Base-by-base conservation (phyloP, 2,888 invertebrate species). In the Hydrotaea diabolus region DNA sequence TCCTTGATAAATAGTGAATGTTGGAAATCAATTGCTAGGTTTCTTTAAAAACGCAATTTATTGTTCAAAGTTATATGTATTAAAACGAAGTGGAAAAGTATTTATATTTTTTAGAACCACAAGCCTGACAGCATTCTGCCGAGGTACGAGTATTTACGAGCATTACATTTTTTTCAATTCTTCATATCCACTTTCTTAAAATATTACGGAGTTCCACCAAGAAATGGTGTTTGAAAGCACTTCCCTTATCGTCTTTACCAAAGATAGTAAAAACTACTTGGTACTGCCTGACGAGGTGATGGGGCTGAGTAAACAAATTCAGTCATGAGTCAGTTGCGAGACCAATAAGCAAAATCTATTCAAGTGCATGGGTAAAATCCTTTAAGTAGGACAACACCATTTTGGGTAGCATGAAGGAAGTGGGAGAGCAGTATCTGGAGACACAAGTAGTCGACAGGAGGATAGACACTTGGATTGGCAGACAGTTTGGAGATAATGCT, bases 331-430 rank as follows among this genome's bases (percentile, higher is more conserved):
- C 59, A 59, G 11, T 19, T 26, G 23, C 49, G 49, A 43, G 15
- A n/a, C n/a, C n/a, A 49, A 71, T 72, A 81, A 80, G 64, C 72
- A 76, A 78, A 69, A 79, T 79, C 79, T 79, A 82, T 85, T 85
- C 79, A 77, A 79, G 85, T 78, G 78, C 85, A 75, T 82, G 82
- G 73, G 79, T 19, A 78, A 84, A 81, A 81, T 85, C 81, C 79
- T 73, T 76, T 81, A 85, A 76, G 76, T 81, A 81, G 81, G 77
- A 74, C 80, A 80, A 72, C 80, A 69, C 49, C 0, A 15, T 64
- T 43, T 19, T 15, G 8, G 1, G 11, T 31, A 31, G 13, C 11
- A 64, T n/a, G 31, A 26, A 0, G 11, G 64, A 64, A 64, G 9
- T 39, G 43, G 21, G 9, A 39, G 7, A 39, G 0, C 64, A 66